These are phyloP conservation scores for Drosophila suboccidentalis DNA, from an alignment of 2,888 invertebrate genomes.

Conservation along the genomic window DNA sequence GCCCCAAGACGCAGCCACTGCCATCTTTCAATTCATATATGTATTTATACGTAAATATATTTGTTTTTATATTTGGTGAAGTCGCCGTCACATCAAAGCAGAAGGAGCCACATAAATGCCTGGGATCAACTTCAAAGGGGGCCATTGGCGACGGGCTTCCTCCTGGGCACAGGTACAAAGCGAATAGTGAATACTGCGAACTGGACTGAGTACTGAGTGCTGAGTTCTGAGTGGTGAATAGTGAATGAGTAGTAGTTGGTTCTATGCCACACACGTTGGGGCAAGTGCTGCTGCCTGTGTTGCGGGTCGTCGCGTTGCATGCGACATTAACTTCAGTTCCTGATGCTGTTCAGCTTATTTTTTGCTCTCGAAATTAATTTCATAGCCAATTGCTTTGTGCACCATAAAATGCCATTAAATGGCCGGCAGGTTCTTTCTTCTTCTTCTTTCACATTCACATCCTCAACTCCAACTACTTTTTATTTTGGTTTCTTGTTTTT, in stretches of 20 bases:
- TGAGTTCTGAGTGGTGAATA: slow-evolving; percentile 22
- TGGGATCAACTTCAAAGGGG: slow-evolving; percentile 54
- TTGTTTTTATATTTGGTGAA: slow-evolving; percentile 1
- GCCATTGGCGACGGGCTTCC: slow-evolving; percentile 35
- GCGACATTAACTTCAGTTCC: slow-evolving; percentile 78
- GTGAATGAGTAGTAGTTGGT: slow-evolving; percentile 11
- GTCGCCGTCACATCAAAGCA: slow-evolving; percentile 54
- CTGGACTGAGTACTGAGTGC: slow-evolving; percentile 11
- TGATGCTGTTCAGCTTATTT: slow-evolving; percentile 19
- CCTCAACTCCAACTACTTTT: not conserved
- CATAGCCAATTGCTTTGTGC: slow-evolving; percentile 74
- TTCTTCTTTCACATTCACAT: not conserved
- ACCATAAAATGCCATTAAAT: slow-evolving; percentile 71
- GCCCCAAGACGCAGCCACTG: slow-evolving; percentile 29
- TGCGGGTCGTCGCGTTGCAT: slow-evolving; percentile 66
- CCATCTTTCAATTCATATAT: slow-evolving; percentile 39
- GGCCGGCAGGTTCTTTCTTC: slow-evolving; percentile 43
- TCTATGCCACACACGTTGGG: slow-evolving; percentile 57
- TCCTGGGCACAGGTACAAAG: slow-evolving; percentile 36
- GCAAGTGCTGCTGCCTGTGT: slow-evolving; percentile 18
- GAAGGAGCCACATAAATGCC: slow-evolving; percentile 35
- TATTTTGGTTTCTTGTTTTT: slow-evolving; percentile 50
- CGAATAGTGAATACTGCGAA: slow-evolving; percentile 22
- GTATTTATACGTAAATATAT: slow-evolving; percentile 1
- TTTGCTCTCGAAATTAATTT: slow-evolving; percentile 72